phyloP scores from a whole-genome alignment of 2,888 invertebrate species.

The Tenthredo distinguenda region DNA sequence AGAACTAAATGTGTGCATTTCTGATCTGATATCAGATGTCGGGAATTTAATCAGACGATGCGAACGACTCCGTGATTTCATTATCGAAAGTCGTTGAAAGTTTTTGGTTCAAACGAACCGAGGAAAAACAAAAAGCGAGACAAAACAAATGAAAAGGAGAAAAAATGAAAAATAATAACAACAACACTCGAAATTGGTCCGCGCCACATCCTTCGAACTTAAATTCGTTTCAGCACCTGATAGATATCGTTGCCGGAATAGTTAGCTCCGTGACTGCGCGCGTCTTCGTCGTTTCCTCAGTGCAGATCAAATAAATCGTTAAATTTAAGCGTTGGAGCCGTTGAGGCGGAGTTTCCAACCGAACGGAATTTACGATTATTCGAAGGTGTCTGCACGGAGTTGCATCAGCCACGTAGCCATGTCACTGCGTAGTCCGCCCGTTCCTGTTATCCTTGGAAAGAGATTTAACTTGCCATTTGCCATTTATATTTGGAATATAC shows the following conservation, averaged over 20 bases:
- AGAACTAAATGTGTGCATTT: background rate
- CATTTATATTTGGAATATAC: background rate
- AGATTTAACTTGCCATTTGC: conserved; percentile 13
- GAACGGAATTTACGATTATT: conserved; percentile 37
- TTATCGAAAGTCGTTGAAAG: background rate
- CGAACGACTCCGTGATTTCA: background rate
- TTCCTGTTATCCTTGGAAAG: conserved; percentile 9
- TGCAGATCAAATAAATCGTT: conserved; percentile 43
- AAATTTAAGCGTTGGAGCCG: conserved; percentile 28
- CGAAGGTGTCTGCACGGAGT: conserved; percentile 37
- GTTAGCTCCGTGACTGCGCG: background rate
- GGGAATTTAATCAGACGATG: background rate
- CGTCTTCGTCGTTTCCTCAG: conserved; percentile 17
- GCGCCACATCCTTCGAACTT: background rate
- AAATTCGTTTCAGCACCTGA: background rate
- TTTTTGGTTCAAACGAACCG: background rate
- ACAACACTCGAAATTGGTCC: background rate
- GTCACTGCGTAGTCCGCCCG: background rate
- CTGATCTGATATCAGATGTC: background rate
- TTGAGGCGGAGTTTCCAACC: conserved; percentile 25
- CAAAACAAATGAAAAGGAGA: background rate
- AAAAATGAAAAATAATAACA: background rate
- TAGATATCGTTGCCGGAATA: conserved; percentile 2
- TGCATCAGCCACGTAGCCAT: background rate
- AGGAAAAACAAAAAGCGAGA: no score